Conservation (phyloP, 2,888 invertebrate species). For the Limnephilus auricula region DNA sequence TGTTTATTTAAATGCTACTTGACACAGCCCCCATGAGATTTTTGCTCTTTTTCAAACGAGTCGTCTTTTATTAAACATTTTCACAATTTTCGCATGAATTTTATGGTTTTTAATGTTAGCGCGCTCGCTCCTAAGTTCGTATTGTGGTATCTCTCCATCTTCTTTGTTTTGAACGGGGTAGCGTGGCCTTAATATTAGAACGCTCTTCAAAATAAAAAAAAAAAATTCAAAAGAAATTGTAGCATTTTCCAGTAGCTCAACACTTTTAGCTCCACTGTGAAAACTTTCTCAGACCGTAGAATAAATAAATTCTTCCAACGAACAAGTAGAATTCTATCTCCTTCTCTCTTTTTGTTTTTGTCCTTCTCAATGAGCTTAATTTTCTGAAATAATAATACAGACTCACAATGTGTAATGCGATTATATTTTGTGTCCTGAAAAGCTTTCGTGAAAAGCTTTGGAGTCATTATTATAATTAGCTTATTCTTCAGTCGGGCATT, state of each 20-base stretch:
- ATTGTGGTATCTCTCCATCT: too few species aligned
- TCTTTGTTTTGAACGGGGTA: too few species aligned
- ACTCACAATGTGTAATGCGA: conserved; percentile 62
- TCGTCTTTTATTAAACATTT: too few species aligned
- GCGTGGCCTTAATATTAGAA: too few species aligned
- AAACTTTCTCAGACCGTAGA: conserved; percentile 25
- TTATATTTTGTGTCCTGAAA: conserved; percentile 61
- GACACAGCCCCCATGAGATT: too few species aligned
- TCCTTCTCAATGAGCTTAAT: conserved; percentile 64
- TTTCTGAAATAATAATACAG: conserved; percentile 63
- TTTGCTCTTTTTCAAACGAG: too few species aligned
- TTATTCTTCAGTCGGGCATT: conserved; percentile 23
- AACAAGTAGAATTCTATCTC: conserved; percentile 10
- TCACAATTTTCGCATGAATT: too few species aligned
- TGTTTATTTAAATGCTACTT: too few species aligned
- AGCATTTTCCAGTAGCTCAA: not conserved
- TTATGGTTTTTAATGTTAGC: too few species aligned
- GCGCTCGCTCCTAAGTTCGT: too few species aligned
- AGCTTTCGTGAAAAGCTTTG: conserved; percentile 18
- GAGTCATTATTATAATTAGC: conserved; percentile 43
- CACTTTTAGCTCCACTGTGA: conserved; percentile 9
- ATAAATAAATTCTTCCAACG: conserved; percentile 21
- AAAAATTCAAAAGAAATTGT: not conserved
- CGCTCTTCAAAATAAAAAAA: too few species aligned
- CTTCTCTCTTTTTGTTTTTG: conserved; percentile 28